phyloP scores from a whole-genome alignment of 2,113 vertebrate species.

The Neotragus moschatus region DNA sequence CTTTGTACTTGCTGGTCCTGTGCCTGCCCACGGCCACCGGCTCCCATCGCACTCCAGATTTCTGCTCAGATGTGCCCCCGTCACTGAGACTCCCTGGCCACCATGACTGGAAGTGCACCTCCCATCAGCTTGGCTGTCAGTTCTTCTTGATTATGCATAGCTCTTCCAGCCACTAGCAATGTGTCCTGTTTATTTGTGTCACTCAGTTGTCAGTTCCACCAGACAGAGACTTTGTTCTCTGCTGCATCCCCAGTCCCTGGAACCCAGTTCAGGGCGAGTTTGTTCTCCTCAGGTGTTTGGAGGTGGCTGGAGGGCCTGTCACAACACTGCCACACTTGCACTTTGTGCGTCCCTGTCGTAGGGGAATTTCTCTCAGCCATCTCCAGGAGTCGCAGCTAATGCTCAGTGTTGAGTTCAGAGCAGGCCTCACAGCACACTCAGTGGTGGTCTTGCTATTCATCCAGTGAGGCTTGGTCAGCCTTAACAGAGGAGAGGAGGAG shows the following conservation, averaged over 20 bases:
- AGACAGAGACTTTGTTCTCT: background rate
- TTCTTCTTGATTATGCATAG: background rate
- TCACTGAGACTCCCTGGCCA: background rate
- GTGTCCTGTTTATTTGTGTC: background rate
- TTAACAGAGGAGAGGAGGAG: background rate
- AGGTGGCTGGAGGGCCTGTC: background rate
- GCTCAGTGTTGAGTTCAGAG: background rate
- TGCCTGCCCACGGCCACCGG: too few relatives aligned
- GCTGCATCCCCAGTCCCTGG: background rate
- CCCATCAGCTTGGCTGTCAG: background rate
- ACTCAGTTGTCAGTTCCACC: background rate
- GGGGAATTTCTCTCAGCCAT: background rate
- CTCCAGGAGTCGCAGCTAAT: background rate
- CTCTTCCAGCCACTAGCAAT: accelerated
- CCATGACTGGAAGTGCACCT: background rate
- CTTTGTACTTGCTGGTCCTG: background rate
- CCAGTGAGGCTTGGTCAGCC: background rate
- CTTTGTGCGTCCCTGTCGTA: accelerated
- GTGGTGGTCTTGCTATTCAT: background rate
- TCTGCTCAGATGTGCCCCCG: background rate
- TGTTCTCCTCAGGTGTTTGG: background rate
- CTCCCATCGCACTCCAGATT: background rate
- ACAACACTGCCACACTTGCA: background rate
- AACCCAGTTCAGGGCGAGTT: background rate
- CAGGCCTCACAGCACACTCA: background rate